These are phyloP conservation scores for Diabrotica balteata DNA, from an alignment of 2,888 invertebrate genomes.

Conservation along the genomic window DNA sequence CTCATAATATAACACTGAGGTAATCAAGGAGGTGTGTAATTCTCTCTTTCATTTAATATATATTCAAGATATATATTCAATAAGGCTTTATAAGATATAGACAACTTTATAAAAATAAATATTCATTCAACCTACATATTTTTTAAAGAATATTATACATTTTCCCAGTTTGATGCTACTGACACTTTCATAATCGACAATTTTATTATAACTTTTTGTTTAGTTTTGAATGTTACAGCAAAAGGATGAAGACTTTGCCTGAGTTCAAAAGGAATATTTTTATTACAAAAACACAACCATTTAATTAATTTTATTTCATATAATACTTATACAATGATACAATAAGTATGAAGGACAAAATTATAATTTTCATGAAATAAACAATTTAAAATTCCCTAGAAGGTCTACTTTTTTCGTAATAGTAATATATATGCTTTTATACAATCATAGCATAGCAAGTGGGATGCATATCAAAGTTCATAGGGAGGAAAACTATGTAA, in stretches of 20 bases:
- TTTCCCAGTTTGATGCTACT: too few species aligned
- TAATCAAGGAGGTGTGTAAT: too few species aligned
- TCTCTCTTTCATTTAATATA: too few species aligned
- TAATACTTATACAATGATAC: constrained; percentile 58
- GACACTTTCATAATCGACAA: too few species aligned
- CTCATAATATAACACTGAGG: too few species aligned
- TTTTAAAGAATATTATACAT: too few species aligned
- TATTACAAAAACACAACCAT: constrained; percentile 6
- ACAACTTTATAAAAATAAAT: too few species aligned
- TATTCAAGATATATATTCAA: too few species aligned
- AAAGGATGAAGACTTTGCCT: background rate
- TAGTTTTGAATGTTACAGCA: too few species aligned
- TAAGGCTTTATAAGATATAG: too few species aligned
- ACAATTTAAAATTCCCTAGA: constrained; percentile 46
- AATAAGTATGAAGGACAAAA: constrained; percentile 48
- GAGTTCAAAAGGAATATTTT: background rate
- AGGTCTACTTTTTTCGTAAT: constrained; percentile 46
- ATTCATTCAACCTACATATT: too few species aligned
- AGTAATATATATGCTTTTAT: constrained; percentile 50
- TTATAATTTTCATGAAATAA: constrained; percentile 42
- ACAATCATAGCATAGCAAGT: constrained; percentile 58
- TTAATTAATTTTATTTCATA: constrained; percentile 49
- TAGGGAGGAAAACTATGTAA: constrained; percentile 44
- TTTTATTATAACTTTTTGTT: too few species aligned
- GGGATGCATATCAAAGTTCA: constrained; percentile 45